Evolutionary conservation across 1,140 invertebrate genomes (phyloP), one percentile per base, ranked within the genome.

Genomic region (Drosophila nigromelanica): DNA sequence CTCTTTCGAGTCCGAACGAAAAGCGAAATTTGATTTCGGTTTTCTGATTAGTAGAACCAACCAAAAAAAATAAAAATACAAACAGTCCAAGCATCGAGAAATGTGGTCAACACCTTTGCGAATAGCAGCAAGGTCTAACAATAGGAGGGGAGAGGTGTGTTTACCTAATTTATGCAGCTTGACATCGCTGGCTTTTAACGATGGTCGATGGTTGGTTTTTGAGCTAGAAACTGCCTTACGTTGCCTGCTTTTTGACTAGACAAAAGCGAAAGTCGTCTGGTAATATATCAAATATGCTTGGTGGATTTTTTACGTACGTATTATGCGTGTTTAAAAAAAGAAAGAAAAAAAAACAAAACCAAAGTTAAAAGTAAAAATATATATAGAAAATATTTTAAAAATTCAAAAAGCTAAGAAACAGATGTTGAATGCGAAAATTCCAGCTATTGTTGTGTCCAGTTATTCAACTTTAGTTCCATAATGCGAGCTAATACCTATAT

Each of bases 11-110:
- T 76, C 60, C 67, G 47, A 71, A 86, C 78, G 76, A 87, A 87
- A 89, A 87, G 83, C 83, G 83, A 87, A 89, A 87, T 87, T 89
- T 89, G 81, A 86, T 86, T 86, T 82, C 62, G 67, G 79, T 78
- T 87, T 79, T 77, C 78, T 89, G 82, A 82, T 89, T 87, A 87
- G 83, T 87, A 87, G 82, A 87, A 87, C 82, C 58, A 70, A 78
- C 77, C 24, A 12, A 30, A 33, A 56, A 11, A 37, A 37, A 54
- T 18, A 54, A 39, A 6, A 54, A 55, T 69, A 68, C 64, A 64
- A 66, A 64, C 33, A 59, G 55, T 43, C 24, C 42, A 61, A 61
- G 42, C 62, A 58, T 33, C 60, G 40, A 45, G 30, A 52, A 52
- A 52, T 52, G 50, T 52, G 50, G 50, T 14, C 39, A 66, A 58